Evolutionary conservation across 2,113 vertebrate genomes (phyloP).

Genomic region (Morone saxatilis): DNA sequence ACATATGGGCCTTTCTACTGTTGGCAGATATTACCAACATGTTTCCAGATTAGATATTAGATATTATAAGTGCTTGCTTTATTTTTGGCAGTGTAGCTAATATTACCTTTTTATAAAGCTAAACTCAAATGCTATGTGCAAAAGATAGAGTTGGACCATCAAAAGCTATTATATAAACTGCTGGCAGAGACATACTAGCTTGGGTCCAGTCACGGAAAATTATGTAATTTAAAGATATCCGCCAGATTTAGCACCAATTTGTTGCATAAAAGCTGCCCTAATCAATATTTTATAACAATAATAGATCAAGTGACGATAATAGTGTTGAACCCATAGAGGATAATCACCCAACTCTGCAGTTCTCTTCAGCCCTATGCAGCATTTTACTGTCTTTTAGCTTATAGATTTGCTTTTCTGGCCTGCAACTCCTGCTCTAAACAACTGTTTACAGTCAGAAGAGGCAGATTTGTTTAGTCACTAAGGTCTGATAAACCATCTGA

Average conservation of each 20-base stretch:
- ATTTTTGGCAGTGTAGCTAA: constrained; percentile 8
- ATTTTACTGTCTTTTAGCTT: not conserved
- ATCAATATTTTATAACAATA: not conserved
- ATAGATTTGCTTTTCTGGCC: not conserved
- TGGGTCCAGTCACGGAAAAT: not conserved
- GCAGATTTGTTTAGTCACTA: not conserved
- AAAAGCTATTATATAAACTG: constrained; percentile 21
- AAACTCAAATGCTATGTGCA: constrained; percentile 14
- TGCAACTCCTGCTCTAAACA: not conserved
- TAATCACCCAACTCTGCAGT: not conserved
- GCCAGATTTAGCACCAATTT: not conserved
- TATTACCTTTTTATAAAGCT: constrained; percentile 17
- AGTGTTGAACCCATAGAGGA: not conserved
- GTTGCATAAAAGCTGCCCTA: too few species aligned
- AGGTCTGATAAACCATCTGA: not conserved
- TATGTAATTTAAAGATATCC: not conserved
- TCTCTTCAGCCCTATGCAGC: not conserved
- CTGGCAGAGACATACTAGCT: not conserved
- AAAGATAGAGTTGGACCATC: not conserved
- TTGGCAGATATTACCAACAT: constrained; percentile 37
- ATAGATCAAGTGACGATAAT: not conserved
- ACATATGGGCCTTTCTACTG: constrained; percentile 31
- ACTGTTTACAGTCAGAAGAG: not conserved
- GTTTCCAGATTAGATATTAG: constrained; percentile 36
- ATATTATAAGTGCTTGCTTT: constrained; percentile 18